Percentiles rank a stretch among this genome's conserved stretches.
Conservation (phyloP, 2,797 vertebrate species). For the Esox masquinongy region DNA sequence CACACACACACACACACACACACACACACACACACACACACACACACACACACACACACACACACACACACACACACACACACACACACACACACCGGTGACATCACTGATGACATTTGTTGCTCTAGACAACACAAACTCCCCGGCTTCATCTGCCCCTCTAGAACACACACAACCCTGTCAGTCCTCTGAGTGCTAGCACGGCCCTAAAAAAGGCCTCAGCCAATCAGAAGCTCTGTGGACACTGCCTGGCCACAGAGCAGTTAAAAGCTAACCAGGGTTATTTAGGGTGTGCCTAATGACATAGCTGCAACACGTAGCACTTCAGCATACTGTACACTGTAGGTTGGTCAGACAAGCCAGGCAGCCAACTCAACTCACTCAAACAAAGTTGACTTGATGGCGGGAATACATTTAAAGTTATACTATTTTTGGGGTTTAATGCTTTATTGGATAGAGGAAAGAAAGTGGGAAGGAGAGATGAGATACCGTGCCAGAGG, state of each 20-base stretch:
- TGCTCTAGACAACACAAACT: conserved; percentile 12
- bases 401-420: too few relatives aligned
- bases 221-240: conserved; percentile 3
- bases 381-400: not conserved
- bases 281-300: conserved; percentile 8
- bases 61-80: not conserved
- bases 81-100: not conserved
- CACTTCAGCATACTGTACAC: not conserved
- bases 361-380: not conserved
- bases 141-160: not conserved
- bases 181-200: not conserved
- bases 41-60: not conserved
- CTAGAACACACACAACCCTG: conserved; percentile 3
- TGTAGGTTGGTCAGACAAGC: too few relatives aligned
- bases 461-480: too few relatives aligned
- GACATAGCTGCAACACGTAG: not conserved
- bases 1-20: too few relatives aligned
- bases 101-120: conserved; percentile 30
- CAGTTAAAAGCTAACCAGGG: conserved; percentile 24
- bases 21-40: too few relatives aligned
- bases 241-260: conserved; percentile 4
- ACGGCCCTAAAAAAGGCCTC: conserved; percentile 1
- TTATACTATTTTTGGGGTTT: too few relatives aligned
- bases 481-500: too few relatives aligned
- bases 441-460: too few relatives aligned